Evolutionary conservation across 2,888 invertebrate genomes (phyloP).

Genomic region (Drosophila barbarae): DNA sequence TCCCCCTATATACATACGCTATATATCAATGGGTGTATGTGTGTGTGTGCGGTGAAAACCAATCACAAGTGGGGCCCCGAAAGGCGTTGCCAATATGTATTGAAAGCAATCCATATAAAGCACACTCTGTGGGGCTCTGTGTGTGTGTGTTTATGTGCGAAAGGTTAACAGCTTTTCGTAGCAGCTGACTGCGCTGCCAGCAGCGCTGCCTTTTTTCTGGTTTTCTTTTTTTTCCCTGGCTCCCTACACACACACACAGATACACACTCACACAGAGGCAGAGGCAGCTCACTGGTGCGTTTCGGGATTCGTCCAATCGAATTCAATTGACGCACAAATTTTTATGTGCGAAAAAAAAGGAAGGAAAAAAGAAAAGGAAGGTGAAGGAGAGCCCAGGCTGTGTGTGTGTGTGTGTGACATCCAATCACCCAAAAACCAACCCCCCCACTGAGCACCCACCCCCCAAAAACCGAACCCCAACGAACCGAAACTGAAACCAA

Average conservation of each 20-base stretch:
- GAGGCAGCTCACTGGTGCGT: constrained; percentile 48
- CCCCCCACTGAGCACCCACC: constrained; percentile 17
- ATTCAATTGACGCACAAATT: constrained; percentile 79
- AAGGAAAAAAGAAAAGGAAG: constrained; percentile 26
- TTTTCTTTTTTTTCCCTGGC: constrained; percentile 33
- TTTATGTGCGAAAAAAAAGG: constrained; percentile 58
- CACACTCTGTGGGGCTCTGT: constrained; percentile 20
- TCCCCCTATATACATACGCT: constrained; percentile 12
- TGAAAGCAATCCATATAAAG: constrained; percentile 69
- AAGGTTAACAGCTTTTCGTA: constrained; percentile 69
- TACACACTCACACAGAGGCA: constrained; percentile 16
- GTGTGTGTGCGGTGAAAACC: constrained; percentile 52
- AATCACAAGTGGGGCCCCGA: constrained; percentile 51
- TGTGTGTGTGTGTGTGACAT: constrained; percentile 11
- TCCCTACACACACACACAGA: constrained; percentile 52
- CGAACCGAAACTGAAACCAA: constrained; percentile 61
- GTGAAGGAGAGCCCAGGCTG: constrained; percentile 8
- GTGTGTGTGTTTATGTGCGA: constrained; percentile 56
- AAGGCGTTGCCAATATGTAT: constrained; percentile 76
- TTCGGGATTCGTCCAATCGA: constrained; percentile 75
- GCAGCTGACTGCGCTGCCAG: constrained; percentile 32
- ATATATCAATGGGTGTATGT: not conserved
- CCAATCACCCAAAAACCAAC: constrained; percentile 48
- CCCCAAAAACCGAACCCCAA: constrained; percentile 44
- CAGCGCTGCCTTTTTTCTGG: constrained; percentile 46